A percentile compares a stretch with the other conserved stretches of the same genome.
These are phyloP conservation scores for Amphipoea lucens DNA, from an alignment of 2,888 invertebrate genomes.

Conservation along the genomic window DNA sequence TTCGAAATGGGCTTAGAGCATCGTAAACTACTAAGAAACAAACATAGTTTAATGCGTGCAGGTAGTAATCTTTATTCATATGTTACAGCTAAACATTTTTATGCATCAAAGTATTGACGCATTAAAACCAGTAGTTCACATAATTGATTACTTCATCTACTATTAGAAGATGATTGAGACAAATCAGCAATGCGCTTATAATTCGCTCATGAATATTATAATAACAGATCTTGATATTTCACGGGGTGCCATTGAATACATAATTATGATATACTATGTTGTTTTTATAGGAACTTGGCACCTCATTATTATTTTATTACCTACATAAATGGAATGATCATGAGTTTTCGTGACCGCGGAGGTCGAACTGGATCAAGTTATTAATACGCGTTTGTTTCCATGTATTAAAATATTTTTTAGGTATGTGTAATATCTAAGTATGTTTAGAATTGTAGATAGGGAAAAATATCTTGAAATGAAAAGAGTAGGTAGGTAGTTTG, in stretches of 20 bases:
- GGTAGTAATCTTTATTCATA: slow-evolving; percentile 45
- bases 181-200: slow-evolving; percentile 37
- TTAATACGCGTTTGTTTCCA: slow-evolving; percentile 6
- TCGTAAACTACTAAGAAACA: neutral
- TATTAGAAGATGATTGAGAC: slow-evolving; percentile 16
- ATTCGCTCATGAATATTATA: slow-evolving; percentile 9
- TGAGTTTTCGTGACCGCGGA: slow-evolving; percentile 24
- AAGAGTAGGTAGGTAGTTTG: neutral
- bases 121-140: neutral
- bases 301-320: slow-evolving; percentile 1
- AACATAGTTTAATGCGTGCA: neutral
- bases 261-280: slow-evolving; percentile 24
- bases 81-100: slow-evolving; percentile 16
- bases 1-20: neutral
- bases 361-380: slow-evolving; percentile 44
- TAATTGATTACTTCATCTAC: slow-evolving; percentile 41
- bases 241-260: slow-evolving; percentile 2
- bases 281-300: slow-evolving; percentile 6
- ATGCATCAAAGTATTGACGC: slow-evolving; percentile 12
- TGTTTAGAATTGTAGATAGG: neutral
- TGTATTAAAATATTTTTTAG: neutral
- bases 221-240: slow-evolving; percentile 16
- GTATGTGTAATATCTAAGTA: neutral
- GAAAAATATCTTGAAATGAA: slow-evolving; percentile 8
- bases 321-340: slow-evolving; percentile 16